Conservation (phyloP, 2,888 invertebrate species). For the Ormyrus rosae region DNA sequence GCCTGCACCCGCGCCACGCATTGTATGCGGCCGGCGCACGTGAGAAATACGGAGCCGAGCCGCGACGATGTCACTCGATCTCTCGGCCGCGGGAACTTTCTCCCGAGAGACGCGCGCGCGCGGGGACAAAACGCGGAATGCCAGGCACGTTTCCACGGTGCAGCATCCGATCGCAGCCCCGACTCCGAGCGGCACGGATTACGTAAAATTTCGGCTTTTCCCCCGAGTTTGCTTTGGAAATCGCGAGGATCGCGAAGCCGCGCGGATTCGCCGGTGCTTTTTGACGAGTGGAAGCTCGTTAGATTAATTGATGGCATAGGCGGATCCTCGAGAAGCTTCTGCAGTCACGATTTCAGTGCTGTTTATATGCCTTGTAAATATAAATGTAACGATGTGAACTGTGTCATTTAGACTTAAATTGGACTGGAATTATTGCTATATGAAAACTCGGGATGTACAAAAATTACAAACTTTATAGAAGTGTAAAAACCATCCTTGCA, state of each 20-base stretch:
- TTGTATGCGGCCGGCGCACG: slow-evolving; percentile 58
- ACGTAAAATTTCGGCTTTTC: slow-evolving; percentile 21
- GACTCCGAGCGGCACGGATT: slow-evolving; percentile 5
- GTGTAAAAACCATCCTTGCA: no score
- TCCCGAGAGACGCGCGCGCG: slow-evolving; percentile 12
- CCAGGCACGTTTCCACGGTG: neutral
- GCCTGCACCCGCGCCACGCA: slow-evolving; percentile 59
- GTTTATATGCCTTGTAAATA: no score
- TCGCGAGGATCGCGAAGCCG: neutral
- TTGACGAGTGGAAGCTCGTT: slow-evolving; percentile 48
- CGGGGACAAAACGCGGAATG: slow-evolving; percentile 33
- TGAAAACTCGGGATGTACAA: no score
- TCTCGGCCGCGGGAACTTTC: slow-evolving; percentile 36
- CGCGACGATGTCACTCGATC: slow-evolving; percentile 42
- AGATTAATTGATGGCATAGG: slow-evolving; percentile 37
- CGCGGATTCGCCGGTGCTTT: slow-evolving; percentile 1
- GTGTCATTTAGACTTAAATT: no score
- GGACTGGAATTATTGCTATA: no score
- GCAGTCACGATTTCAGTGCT: neutral
- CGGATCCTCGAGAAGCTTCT: slow-evolving; percentile 36
- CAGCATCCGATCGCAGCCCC: slow-evolving; percentile 36
- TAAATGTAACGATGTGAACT: no score
- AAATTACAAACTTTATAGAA: no score
- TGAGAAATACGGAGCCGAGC: slow-evolving; percentile 62
- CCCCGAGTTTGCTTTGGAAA: neutral